phyloP scores from a whole-genome alignment of 2,888 invertebrate species.

The Andrena marginata region DNA sequence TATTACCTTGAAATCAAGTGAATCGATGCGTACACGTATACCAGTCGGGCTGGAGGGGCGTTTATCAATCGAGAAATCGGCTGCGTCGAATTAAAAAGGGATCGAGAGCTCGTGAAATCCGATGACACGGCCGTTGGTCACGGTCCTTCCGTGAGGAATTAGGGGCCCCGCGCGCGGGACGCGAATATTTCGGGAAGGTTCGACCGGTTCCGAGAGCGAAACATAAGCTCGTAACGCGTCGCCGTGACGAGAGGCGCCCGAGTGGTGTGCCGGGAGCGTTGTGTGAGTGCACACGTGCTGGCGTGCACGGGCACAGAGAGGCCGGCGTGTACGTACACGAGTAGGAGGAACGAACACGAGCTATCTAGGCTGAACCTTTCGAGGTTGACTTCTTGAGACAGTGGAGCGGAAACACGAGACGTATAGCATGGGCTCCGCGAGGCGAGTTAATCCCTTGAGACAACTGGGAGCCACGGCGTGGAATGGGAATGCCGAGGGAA shows the following conservation, averaged over 20 bases:
- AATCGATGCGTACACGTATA: neutral
- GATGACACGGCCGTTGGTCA: constrained; percentile 58
- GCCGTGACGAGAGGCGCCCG: neutral
- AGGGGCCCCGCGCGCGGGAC: neutral
- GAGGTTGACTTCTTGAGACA: constrained; percentile 76
- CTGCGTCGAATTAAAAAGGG: constrained; percentile 46
- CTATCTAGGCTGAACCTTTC: constrained; percentile 72
- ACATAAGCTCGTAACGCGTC: constrained; percentile 50
- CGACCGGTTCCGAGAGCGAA: constrained; percentile 60
- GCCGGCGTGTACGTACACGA: neutral
- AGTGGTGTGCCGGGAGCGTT: neutral
- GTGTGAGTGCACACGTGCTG: constrained; percentile 34
- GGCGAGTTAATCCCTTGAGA: constrained; percentile 78
- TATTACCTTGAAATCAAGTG: too few species aligned
- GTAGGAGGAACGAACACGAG: constrained; percentile 27
- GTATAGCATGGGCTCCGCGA: constrained; percentile 75
- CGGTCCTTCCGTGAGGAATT: constrained; percentile 28
- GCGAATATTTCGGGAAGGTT: constrained; percentile 55
- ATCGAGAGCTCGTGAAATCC: constrained; percentile 59
- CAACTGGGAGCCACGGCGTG: constrained; percentile 74
- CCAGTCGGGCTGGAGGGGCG: neutral
- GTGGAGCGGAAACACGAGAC: constrained; percentile 75
- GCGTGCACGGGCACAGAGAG: neutral
- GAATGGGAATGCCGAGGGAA: constrained; percentile 67
- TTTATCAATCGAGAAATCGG: constrained; percentile 51